These are phyloP conservation scores for Melipona bicolor DNA, from an alignment of 2,888 invertebrate genomes.

Conservation along the genomic window DNA sequence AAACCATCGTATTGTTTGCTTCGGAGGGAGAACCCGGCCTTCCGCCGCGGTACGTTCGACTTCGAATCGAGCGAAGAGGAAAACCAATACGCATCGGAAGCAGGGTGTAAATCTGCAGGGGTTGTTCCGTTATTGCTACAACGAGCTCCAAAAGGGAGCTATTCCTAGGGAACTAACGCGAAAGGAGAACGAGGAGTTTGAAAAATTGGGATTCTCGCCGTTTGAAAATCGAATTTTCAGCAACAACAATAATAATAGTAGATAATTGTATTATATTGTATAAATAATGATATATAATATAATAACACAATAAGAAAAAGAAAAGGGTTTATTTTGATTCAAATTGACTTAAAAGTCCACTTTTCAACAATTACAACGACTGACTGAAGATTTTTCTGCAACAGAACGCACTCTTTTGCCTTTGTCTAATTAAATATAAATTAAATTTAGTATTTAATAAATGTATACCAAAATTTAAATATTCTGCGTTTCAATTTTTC, in stretches of 20 bases:
- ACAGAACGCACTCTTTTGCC: no score
- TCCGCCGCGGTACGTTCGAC: neutral
- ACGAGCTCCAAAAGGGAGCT: neutral
- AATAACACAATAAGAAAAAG: no score
- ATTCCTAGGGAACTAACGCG: neutral
- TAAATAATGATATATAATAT: no score
- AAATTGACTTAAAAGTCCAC: no score
- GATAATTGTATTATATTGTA: neutral
- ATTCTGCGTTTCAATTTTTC: no score
- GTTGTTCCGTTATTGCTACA: neutral
- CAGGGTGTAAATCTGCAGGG: neutral
- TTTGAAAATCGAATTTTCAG: no score
- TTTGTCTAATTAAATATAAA: no score
- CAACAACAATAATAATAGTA: neutral
- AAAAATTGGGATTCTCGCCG: neutral
- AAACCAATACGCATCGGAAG: conserved; percentile 6
- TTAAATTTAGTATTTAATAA: no score
- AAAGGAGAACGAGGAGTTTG: neutral
- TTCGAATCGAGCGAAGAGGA: neutral
- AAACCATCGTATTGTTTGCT: neutral
- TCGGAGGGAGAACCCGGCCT: neutral
- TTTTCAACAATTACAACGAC: no score
- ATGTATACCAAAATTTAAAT: no score
- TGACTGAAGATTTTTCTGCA: no score
- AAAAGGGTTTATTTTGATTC: no score